Conservation (phyloP, 2,888 invertebrate species). For the Anarsia innoxiella region DNA sequence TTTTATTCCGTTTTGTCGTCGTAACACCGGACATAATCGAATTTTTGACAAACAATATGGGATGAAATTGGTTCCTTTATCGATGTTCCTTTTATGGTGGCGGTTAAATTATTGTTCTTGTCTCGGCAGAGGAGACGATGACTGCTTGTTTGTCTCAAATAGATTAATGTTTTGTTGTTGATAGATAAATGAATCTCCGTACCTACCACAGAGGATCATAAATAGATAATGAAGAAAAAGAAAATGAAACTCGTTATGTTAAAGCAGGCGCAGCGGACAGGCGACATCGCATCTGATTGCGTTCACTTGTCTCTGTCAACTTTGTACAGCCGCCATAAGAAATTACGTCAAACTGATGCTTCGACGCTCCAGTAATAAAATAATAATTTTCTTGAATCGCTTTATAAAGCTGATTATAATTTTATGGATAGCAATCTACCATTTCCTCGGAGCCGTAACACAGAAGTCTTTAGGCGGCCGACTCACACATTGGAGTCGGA, state of each 20-base stretch:
- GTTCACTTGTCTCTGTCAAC: slow-evolving; percentile 6
- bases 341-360: neutral
- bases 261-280: slow-evolving; percentile 5
- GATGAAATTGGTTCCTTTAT: slow-evolving; percentile 68
- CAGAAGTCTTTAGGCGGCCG: slow-evolving; percentile 37
- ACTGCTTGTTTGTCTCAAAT: slow-evolving; percentile 19
- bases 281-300: slow-evolving; percentile 6
- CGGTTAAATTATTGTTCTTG: slow-evolving; percentile 42
- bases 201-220: slow-evolving; percentile 13
- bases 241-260: neutral
- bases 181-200: slow-evolving; percentile 15
- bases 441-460: slow-evolving; percentile 30
- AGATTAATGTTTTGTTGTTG: slow-evolving; percentile 18
- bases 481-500: slow-evolving; percentile 24
- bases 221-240: slow-evolving; percentile 6
- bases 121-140: slow-evolving; percentile 22
- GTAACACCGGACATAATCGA: slow-evolving; percentile 59
- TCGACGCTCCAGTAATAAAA: slow-evolving; percentile 2
- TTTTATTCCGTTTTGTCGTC: slow-evolving; percentile 44
- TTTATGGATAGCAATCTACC: slow-evolving; percentile 7
- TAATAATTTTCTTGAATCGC: neutral
- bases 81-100: slow-evolving; percentile 46
- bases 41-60: slow-evolving; percentile 67
- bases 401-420: slow-evolving; percentile 5
- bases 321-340: neutral